These are phyloP conservation scores for Cosmorhoe ocellata DNA, from an alignment of 2,888 invertebrate genomes.

Conservation along the genomic window DNA sequence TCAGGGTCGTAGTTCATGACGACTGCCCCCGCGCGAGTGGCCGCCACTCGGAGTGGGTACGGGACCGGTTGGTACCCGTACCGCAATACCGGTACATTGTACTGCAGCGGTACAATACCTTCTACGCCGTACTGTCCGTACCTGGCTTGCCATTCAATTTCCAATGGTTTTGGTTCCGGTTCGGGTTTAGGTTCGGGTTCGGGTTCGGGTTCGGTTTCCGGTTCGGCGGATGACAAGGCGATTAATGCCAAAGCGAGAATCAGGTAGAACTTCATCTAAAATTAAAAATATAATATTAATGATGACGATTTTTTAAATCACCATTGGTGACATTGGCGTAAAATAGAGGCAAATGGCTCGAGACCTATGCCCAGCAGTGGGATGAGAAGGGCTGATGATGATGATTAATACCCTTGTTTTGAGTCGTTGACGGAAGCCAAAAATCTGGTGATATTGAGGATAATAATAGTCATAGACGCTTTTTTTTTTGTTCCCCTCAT, in stretches of 20 bases:
- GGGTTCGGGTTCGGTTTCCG: too few relatives aligned
- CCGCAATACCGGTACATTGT: constrained; percentile 8
- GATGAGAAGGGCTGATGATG: too few relatives aligned
- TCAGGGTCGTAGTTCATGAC: constrained; percentile 39
- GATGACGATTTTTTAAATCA: too few relatives aligned
- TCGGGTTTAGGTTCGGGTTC: neutral
- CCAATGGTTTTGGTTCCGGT: constrained; percentile 1
- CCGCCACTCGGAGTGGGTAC: constrained; percentile 4
- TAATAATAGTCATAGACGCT: too few relatives aligned
- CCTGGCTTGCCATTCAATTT: constrained; percentile 38
- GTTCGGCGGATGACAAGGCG: constrained; percentile 22
- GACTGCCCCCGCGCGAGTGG: constrained; percentile 5
- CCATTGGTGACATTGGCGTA: too few relatives aligned
- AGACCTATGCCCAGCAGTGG: too few relatives aligned
- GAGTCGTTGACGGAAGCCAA: too few relatives aligned
- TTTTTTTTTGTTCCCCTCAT: too few relatives aligned
- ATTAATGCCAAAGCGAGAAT: constrained; percentile 30
- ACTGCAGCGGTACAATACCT: constrained; percentile 19
- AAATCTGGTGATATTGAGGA: too few relatives aligned
- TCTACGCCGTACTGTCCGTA: constrained; percentile 37
- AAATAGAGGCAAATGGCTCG: too few relatives aligned
- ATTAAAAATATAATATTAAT: neutral
- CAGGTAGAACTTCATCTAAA: constrained; percentile 43
- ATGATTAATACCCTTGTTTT: too few relatives aligned
- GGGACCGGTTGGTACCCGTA: constrained; percentile 9